These are phyloP conservation scores for Moxostoma hubbsi DNA, from an alignment of 2,797 vertebrate genomes.

Conservation along the genomic window DNA sequence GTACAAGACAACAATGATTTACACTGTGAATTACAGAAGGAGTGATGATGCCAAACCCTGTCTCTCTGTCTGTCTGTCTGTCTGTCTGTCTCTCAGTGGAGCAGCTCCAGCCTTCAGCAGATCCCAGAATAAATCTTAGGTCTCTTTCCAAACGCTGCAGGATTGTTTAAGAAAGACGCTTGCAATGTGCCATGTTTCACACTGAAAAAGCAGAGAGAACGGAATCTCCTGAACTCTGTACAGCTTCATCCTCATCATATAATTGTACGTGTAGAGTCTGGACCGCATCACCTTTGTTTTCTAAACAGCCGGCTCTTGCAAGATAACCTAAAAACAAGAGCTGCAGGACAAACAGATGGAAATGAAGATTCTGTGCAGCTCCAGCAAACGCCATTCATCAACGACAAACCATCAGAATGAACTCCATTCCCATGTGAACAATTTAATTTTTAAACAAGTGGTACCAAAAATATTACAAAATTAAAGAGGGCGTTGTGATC, in stretches of 20 bases:
- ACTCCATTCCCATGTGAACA: no score
- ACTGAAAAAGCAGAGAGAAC: constrained; percentile 30
- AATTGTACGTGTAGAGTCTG: no score
- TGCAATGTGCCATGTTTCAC: constrained; percentile 63
- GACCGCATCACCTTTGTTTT: constrained; percentile 60
- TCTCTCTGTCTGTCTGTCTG: background rate
- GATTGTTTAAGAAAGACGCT: constrained; percentile 47
- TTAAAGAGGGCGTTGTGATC: no score
- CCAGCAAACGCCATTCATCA: background rate
- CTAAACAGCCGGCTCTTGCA: constrained; percentile 71
- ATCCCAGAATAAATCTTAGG: constrained; percentile 41
- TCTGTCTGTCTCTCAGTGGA: background rate
- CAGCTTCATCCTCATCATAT: no score
- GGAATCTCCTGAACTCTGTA: no score
- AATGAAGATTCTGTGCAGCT: constrained; percentile 64
- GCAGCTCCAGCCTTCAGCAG: constrained; percentile 2
- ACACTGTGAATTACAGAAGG: no score
- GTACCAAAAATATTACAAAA: no score
- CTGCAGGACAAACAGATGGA: constrained; percentile 58
- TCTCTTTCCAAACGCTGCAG: constrained; percentile 45
- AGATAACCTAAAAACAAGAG: constrained; percentile 63
- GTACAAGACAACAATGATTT: no score
- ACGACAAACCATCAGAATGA: no score
- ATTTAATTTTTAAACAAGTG: no score
- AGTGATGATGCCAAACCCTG: no score